Evolutionary conservation across 2,113 vertebrate genomes (phyloP).

Genomic region (Caranx melampygus): DNA sequence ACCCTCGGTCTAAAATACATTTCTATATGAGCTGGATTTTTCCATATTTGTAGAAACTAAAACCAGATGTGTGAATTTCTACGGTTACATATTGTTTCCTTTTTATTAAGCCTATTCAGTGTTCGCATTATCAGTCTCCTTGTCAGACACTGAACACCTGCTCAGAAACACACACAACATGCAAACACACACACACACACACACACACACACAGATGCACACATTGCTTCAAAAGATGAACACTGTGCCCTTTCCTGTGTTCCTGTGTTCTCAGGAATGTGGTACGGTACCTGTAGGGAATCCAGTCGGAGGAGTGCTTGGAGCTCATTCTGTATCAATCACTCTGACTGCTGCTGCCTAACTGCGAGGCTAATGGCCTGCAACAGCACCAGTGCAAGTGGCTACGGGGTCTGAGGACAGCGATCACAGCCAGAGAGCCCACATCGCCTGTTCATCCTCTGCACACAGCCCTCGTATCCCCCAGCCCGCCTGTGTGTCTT

Average conservation of each 20-base stretch:
- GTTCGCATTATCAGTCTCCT: conserved; percentile 31
- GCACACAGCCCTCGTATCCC: conserved; percentile 63
- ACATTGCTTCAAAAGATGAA: conserved; percentile 32
- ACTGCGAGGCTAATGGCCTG: conserved; percentile 75
- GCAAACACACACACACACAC: conserved; percentile 21
- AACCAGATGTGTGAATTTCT: neutral
- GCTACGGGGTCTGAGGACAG: conserved; percentile 71
- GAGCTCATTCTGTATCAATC: conserved; percentile 91
- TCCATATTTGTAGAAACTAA: neutral
- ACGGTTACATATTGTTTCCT: conserved; percentile 16
- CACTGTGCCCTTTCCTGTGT: conserved; percentile 32
- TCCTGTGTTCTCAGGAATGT: conserved; percentile 34
- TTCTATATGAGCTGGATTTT: neutral
- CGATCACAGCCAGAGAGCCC: conserved; percentile 78
- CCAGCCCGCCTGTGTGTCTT: conserved; percentile 48
- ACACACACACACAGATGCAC: conserved; percentile 35
- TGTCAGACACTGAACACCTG: conserved; percentile 29
- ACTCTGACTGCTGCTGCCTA: conserved; percentile 58
- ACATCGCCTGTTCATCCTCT: conserved; percentile 82
- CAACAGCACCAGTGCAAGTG: conserved; percentile 68
- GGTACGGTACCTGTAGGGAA: conserved; percentile 93
- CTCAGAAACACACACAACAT: conserved; percentile 35
- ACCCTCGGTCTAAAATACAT: neutral
- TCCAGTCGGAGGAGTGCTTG: conserved; percentile 96
- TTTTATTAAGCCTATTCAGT: conserved; percentile 12